Evolutionary conservation across 2,113 vertebrate species (phyloP).

Genomic region (Pogonocichla stellata): DNA sequence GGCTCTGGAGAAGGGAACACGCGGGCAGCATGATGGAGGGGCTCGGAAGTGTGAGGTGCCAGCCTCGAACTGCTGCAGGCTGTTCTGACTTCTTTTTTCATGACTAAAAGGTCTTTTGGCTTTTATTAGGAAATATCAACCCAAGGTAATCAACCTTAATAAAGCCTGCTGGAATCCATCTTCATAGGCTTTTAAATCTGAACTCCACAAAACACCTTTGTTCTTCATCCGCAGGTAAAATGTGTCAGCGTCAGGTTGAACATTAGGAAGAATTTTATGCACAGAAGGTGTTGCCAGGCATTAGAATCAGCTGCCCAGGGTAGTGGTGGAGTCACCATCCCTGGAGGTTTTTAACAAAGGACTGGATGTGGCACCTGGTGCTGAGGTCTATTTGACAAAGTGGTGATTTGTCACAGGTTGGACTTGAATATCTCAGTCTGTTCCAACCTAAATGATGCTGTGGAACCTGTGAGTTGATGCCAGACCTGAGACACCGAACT

Average conservation of each 20-base stretch:
- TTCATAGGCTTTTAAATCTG: background rate
- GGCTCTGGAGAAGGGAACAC: fast-evolving
- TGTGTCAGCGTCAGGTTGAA: background rate
- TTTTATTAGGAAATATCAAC: background rate
- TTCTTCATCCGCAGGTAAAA: background rate
- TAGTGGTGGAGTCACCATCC: background rate
- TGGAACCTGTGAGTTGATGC: background rate
- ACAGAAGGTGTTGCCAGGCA: fast-evolving
- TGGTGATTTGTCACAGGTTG: background rate
- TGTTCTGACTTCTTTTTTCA: background rate
- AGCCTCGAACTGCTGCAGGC: no score
- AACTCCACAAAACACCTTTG: background rate
- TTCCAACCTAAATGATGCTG: background rate
- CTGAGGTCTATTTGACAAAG: background rate
- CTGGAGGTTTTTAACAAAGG: background rate
- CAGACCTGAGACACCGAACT: background rate
- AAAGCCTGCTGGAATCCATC: background rate
- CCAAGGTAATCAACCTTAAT: background rate
- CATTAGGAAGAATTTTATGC: background rate
- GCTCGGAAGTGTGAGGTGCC: background rate
- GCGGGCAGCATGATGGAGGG: fast-evolving
- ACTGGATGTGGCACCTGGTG: background rate
- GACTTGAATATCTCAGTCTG: background rate
- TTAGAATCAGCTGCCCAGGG: background rate
- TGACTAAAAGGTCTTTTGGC: background rate